phyloP scores from a whole-genome alignment of 2,113 vertebrate species.

The Hypanus sabinus region DNA sequence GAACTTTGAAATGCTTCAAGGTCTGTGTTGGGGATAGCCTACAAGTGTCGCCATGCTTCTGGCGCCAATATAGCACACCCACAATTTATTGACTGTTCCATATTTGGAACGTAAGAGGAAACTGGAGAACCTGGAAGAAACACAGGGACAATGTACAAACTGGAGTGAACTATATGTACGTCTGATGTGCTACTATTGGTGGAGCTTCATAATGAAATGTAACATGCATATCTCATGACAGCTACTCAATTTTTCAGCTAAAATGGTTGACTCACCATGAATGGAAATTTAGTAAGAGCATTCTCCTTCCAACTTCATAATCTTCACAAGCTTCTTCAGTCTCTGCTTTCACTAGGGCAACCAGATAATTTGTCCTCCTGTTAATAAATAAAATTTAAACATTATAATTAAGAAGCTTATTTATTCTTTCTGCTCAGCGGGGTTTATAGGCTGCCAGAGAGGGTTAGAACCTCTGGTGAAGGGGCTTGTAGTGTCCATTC shows the following conservation, averaged over 20 bases:
- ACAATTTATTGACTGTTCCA: too few species aligned
- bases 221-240: neutral
- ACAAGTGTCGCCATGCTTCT: too few species aligned
- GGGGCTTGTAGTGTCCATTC: too few species aligned
- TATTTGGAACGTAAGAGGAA: too few species aligned
- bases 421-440: neutral
- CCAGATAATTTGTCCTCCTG: neutral
- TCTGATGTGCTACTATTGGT: neutral
- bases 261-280: neutral
- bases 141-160: too few species aligned
- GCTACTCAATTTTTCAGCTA: neutral
- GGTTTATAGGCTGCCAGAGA: too few species aligned
- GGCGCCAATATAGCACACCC: too few species aligned
- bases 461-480: too few species aligned
- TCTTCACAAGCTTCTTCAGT: neutral
- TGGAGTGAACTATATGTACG: neutral
- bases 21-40: too few species aligned
- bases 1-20: too few species aligned
- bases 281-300: neutral
- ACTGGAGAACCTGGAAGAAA: too few species aligned
- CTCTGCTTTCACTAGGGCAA: neutral
- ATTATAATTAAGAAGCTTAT: neutral
- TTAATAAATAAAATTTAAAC: neutral
- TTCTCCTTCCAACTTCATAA: neutral
- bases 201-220: neutral